Conservation (phyloP, 2,888 invertebrate species). For the Neoaliturus tenellus region DNA sequence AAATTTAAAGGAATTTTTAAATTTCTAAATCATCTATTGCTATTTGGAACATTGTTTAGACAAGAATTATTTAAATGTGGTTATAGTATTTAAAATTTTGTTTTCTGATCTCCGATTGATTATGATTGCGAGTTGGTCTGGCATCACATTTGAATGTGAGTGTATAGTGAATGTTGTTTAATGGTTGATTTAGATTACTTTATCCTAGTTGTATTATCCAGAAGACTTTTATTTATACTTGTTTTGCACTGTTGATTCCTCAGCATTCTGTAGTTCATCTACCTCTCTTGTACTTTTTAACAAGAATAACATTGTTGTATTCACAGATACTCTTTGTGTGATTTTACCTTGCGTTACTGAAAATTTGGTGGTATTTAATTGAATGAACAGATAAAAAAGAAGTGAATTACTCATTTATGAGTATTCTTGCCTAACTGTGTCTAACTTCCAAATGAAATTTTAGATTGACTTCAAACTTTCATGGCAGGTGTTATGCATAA, state of each 20-base stretch:
- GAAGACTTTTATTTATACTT: slow-evolving; percentile 50
- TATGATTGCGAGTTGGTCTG: not conserved
- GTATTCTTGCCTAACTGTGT: too few relatives aligned
- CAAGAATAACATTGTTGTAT: slow-evolving; percentile 49
- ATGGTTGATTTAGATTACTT: slow-evolving; percentile 32
- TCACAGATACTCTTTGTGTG: not conserved
- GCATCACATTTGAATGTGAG: not conserved
- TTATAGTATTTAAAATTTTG: slow-evolving; percentile 39
- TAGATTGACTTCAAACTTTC: too few relatives aligned
- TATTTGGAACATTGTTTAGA: slow-evolving; percentile 12
- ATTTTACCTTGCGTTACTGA: not conserved
- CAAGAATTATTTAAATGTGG: slow-evolving; percentile 25
- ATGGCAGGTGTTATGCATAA: too few relatives aligned
- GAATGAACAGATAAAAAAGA: too few relatives aligned
- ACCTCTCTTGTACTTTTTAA: slow-evolving; percentile 54
- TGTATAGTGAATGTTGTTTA: slow-evolving; percentile 23
- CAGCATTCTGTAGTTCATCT: slow-evolving; percentile 29
- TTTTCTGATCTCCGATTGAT: slow-evolving; percentile 26
- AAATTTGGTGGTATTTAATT: too few relatives aligned
- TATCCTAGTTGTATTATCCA: slow-evolving; percentile 49
- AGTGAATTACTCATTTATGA: too few relatives aligned
- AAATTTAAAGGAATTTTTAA: slow-evolving; percentile 27
- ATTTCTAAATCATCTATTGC: slow-evolving; percentile 19
- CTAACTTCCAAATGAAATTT: too few relatives aligned
- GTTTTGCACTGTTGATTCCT: slow-evolving; percentile 41